Percentiles rank a stretch among this genome's conserved stretches.
Evolutionary conservation across 2,113 vertebrate genomes (phyloP).

Genomic region (Paratilapia polleni): DNA sequence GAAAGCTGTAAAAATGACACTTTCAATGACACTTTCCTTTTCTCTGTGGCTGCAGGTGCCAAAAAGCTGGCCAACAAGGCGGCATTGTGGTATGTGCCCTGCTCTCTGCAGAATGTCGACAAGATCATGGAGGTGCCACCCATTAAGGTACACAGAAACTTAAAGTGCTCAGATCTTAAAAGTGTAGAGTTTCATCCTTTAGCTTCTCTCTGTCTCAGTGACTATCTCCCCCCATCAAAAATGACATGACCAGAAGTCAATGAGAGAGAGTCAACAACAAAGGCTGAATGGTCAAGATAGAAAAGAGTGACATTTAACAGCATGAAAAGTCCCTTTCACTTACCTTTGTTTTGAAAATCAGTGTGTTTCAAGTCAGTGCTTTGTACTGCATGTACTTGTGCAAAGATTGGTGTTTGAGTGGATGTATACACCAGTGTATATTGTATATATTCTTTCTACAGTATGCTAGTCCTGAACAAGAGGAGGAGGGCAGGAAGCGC

Average conservation of each 20-base stretch:
- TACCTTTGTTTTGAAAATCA: conserved; percentile 9
- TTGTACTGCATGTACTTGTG: background rate
- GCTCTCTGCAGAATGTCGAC: conserved; percentile 89
- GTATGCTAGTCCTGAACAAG: conserved; percentile 85
- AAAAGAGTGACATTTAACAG: conserved; percentile 10
- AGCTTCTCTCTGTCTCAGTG: background rate
- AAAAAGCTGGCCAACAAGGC: conserved; percentile 94
- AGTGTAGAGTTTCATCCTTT: background rate
- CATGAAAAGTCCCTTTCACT: background rate
- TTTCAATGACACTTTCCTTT: conserved; percentile 9
- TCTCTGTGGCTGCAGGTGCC: conserved; percentile 79
- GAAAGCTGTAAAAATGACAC: background rate
- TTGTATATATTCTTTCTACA: conserved; percentile 53
- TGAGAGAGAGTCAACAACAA: background rate
- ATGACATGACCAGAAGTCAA: background rate
- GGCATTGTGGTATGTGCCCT: conserved; percentile 92
- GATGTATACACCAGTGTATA: background rate
- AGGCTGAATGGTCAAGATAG: conserved; percentile 2
- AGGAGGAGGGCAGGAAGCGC: conserved; percentile 89
- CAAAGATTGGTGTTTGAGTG: background rate
- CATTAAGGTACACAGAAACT: conserved; percentile 84
- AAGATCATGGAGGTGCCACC: conserved; percentile 92
- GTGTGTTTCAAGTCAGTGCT: background rate
- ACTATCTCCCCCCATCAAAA: background rate
- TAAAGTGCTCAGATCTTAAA: background rate